phyloP scores from a whole-genome alignment of 2,113 vertebrate species.

The Casuarius casuarius region DNA sequence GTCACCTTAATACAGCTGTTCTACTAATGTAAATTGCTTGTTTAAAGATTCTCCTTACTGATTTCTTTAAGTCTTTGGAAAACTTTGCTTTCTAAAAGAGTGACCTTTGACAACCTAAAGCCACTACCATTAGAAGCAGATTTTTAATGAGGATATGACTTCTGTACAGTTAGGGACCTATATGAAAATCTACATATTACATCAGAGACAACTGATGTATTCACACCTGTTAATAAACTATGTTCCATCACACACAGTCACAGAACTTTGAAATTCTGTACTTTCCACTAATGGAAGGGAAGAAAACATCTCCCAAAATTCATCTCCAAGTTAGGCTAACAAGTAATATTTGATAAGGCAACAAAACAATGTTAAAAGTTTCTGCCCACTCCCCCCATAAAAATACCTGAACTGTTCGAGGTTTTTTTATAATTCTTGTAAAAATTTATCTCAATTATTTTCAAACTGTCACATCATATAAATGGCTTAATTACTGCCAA shows the following conservation, averaged over 20 bases:
- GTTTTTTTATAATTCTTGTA: neutral
- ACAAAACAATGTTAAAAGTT: neutral
- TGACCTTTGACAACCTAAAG: neutral
- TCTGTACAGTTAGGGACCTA: neutral
- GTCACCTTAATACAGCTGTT: neutral
- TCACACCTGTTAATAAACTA: neutral
- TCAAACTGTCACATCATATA: neutral
- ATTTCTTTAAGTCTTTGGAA: neutral
- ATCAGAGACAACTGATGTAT: neutral
- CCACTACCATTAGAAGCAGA: neutral
- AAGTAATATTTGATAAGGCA: neutral
- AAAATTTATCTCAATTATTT: neutral
- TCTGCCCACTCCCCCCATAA: neutral
- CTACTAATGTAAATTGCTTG: neutral
- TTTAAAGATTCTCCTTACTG: neutral
- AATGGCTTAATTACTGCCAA: neutral
- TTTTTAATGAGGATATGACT: neutral
- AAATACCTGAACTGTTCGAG: too few species aligned
- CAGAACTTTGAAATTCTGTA: neutral
- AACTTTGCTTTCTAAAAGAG: neutral
- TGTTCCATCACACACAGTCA: neutral
- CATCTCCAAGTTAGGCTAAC: neutral
- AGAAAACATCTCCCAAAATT: neutral
- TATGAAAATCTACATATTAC: neutral
- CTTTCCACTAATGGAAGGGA: neutral